Base-by-base conservation (phyloP, 2,113 vertebrate genomes). In the Peromyscus maniculatus region DNA sequence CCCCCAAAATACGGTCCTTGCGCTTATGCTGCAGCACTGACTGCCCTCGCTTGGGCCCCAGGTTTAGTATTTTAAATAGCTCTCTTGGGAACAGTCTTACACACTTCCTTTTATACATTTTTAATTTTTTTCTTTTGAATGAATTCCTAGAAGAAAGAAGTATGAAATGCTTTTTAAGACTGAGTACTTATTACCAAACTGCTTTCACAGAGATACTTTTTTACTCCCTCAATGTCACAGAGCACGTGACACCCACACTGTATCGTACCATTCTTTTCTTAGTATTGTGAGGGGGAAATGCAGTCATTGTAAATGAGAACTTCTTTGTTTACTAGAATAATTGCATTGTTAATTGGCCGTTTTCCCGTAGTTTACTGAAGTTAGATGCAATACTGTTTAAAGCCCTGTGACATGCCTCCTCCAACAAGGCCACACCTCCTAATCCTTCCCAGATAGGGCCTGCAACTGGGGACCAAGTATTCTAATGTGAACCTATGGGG, bases 371-470 rank as follows among this genome's bases (percentile, higher is more conserved):
- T 66, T 91, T 91, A 89, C 87, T 95, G 86, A 91, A 90, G 33
- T 97, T 91, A 95, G 74, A 89, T 91, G 33, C 21, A 92, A 59
- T 91, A 31, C 26, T 93, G 59, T 96, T 89, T 22, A 82, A 72
- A 91, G 17, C 39, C 39, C 39, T 43, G 39, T 43, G 39, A 43
- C 39, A 43, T 43, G 39, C 39, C 3, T 43, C 39, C 39, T 43
- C 39, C 39, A 43, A 43, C 39, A 43, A 43, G 39, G 39, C 39
- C 39, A 43, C 39, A 43, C 39, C 39, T 43, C 39, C 39, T 43
- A 43, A 43, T 43, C 39, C 39, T 43, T 43, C 39, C 39, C 39
- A 43, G 39, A 43, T 43, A 43, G 39, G 39, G 39, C 39, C 39
- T 43, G 39, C 39, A 43, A 43, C 39, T 3, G 39, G 39, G 39